Base-by-base conservation (phyloP, 35 echinoderm and acorn worm species). In the Strongylocentrotus purpuratus region DNA sequence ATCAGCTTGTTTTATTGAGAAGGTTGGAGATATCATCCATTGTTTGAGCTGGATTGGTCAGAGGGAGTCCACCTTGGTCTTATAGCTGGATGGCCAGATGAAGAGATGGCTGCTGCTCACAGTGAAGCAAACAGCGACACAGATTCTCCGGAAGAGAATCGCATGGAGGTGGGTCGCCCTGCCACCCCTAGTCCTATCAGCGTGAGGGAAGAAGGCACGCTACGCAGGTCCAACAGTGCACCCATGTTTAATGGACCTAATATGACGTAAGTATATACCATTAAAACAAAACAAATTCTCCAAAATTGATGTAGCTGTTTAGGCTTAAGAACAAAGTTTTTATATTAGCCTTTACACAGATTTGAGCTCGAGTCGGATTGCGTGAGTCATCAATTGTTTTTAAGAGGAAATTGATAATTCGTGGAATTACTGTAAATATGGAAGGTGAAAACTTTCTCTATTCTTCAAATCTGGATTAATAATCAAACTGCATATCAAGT, bases 181-280 rank as follows among this genome's bases (percentile, higher is more conserved):
- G 91, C 91, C 33, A 93, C 91, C 18, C 91, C 91, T 32, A 33
- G 91, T n/a, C 91, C 91, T 15, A 93, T 93, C 46, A 93, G 48
- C 48, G 48, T 32, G 46, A 33, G 91, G 46, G 91, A 93, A 46
- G 97, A 97, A 85, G 95, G 96, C 18, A 95, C 91, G 94, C 96
- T 99, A 33, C 85, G 98, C 14, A 94, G 98, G 61, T 99, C 98
- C 47, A 99, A 99, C 86, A 99, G 98, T 90, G 98, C 98, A 47
- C 98, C 98, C 86, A 99, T 99, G 98, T 97, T 99, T 91, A 97
- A 99, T 95, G 98, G 98, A 50, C 98, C 98, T 71, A 97, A 95
- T 93, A 96, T 99, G 95, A 96, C 96, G 98, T 99, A 94, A 33
- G 95, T 32, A 33, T 87, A 31, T 41, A 41, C 35, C 35, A 41